Conservation (phyloP, 1,140 invertebrate genomes). For the Heliconius eleuchia region DNA sequence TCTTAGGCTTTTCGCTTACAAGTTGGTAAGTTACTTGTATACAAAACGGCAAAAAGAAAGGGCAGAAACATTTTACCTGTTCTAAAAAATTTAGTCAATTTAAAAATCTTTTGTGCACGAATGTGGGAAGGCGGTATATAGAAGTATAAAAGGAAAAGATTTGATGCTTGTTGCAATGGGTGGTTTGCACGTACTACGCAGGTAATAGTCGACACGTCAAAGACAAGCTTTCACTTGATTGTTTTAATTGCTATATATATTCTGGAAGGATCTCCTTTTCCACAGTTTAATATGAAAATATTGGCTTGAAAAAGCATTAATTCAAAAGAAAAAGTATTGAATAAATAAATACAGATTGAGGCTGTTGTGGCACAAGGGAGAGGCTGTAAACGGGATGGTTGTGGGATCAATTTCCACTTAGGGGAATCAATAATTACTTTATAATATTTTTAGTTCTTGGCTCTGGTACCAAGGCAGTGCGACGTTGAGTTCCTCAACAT, state of each 20-base stretch:
- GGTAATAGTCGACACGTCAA: not conserved
- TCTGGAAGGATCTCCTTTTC: not conserved
- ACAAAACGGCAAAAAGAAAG: constrained; percentile 14
- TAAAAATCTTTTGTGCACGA: not conserved
- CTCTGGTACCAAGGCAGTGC: too few relatives aligned
- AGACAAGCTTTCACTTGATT: not conserved
- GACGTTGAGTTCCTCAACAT: too few relatives aligned
- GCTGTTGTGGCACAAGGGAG: too few relatives aligned
- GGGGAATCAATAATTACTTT: too few relatives aligned
- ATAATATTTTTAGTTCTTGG: too few relatives aligned
- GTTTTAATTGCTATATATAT: not conserved
- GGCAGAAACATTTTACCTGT: not conserved
- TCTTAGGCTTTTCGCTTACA: not conserved
- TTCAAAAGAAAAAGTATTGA: too few relatives aligned
- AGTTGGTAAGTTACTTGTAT: not conserved
- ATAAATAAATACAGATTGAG: too few relatives aligned
- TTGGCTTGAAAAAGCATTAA: too few relatives aligned
- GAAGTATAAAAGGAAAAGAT: not conserved
- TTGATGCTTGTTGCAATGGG: constrained; percentile 4
- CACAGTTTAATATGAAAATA: not conserved
- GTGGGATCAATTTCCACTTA: too few relatives aligned
- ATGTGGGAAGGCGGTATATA: not conserved
- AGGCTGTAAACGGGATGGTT: too few relatives aligned
- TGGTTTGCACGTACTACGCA: not conserved
- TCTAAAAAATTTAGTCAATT: constrained; percentile 1